Evolutionary conservation across 1,140 invertebrate genomes (phyloP).

Genomic region (Psix sp.): DNA sequence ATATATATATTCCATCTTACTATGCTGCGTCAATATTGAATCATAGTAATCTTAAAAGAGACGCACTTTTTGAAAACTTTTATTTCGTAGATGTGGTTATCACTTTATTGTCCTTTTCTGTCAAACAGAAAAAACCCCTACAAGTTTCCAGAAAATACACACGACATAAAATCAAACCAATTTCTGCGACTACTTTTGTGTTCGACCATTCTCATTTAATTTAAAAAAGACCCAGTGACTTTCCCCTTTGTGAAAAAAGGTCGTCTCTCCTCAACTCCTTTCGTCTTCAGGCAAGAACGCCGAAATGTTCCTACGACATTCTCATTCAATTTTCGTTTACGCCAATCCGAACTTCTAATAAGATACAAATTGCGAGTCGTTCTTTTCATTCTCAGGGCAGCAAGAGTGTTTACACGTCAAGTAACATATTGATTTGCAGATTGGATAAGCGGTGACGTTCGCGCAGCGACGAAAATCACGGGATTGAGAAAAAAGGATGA

Average conservation of each 20-base stretch:
- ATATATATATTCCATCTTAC: too few relatives aligned
- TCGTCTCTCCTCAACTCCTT: too few relatives aligned
- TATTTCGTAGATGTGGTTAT: conserved; percentile 40
- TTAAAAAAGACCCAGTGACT: conserved; percentile 31
- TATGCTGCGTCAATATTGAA: conserved; percentile 38
- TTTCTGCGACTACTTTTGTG: conserved; percentile 39
- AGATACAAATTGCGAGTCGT: conserved; percentile 7
- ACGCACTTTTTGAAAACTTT: conserved; percentile 42
- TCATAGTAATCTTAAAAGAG: conserved; percentile 36
- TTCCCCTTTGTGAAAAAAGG: too few relatives aligned
- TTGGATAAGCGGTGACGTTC: conserved; percentile 12
- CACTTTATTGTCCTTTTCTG: conserved; percentile 55
- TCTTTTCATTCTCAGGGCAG: conserved; percentile 6
- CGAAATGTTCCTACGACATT: conserved; percentile 1
- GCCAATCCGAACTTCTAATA: conserved; percentile 29
- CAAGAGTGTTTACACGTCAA: conserved; percentile 22
- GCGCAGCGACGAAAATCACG: conserved; percentile 42
- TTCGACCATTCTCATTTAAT: conserved; percentile 41
- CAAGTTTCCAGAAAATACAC: conserved; percentile 21
- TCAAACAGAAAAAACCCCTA: conserved; percentile 47
- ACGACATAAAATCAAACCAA: conserved; percentile 53
- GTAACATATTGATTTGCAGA: conserved; percentile 26
- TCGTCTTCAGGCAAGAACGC: too few relatives aligned
- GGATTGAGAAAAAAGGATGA: conserved; percentile 32
- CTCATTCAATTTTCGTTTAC: conserved; percentile 23